Conservation (phyloP, 2,113 vertebrate genomes). For the Saccopteryx bilineata region DNA sequence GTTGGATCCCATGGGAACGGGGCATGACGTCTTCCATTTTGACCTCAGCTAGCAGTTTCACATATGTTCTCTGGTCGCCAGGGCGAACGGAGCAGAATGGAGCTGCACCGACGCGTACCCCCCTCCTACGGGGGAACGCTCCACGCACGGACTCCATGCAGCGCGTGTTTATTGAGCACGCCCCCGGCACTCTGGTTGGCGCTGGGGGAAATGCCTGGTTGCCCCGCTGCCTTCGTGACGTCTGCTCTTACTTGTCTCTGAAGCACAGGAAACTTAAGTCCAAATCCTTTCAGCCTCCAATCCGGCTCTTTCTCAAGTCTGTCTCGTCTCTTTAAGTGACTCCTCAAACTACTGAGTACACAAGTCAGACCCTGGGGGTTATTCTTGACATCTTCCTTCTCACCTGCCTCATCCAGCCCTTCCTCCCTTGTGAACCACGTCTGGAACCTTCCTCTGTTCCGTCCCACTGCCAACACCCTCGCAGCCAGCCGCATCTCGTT, state of each 20-base stretch:
- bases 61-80: neutral
- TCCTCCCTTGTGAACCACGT: neutral
- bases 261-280: neutral
- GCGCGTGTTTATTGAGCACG: fast-evolving
- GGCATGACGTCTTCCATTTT: constrained; percentile 32
- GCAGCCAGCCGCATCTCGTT: neutral
- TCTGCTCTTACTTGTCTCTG: neutral
- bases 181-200: neutral
- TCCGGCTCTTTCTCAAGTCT: neutral
- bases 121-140: neutral
- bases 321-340: neutral
- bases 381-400: neutral
- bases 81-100: neutral
- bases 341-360: neutral
- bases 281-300: neutral
- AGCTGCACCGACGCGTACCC: neutral
- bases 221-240: neutral
- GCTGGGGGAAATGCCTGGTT: neutral
- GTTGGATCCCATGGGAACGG: neutral
- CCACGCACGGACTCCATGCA: fast-evolving
- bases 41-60: constrained; percentile 27
- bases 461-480: neutral
- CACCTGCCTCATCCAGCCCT: neutral
- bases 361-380: neutral
- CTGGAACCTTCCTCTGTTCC: neutral